phyloP scores from a whole-genome alignment of 1,140 invertebrate species.

The Sesamia nonagrioides region DNA sequence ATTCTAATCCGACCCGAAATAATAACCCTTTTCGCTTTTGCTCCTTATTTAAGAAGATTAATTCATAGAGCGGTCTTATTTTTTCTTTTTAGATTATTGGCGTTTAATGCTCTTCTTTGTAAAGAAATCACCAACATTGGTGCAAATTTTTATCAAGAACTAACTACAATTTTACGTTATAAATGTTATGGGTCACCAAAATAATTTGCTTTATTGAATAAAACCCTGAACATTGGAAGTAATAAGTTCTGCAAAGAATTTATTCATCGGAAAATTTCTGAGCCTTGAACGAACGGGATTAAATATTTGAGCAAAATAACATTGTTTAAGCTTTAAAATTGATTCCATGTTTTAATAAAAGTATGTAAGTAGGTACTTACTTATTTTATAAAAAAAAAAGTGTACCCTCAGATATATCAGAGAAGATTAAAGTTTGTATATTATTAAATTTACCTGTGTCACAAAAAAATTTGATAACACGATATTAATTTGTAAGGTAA shows the following conservation, averaged over 20 bases:
- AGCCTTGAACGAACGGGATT: constrained; percentile 27
- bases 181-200: constrained; percentile 17
- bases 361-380: not conserved
- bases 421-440: not conserved
- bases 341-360: constrained; percentile 18
- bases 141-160: not conserved
- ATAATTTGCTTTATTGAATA: constrained; percentile 34
- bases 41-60: not conserved
- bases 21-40: not conserved
- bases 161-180: constrained; percentile 6
- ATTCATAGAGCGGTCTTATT: not conserved
- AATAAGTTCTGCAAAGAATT: constrained; percentile 36
- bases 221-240: constrained; percentile 35
- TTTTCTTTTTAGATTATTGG: not conserved
- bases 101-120: too few species aligned
- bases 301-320: constrained; percentile 33
- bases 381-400: not conserved
- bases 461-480: not conserved
- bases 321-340: constrained; percentile 33
- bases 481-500: not conserved
- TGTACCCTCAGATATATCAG: not conserved
- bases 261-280: constrained; percentile 21
- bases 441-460: not conserved
- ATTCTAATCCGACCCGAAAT: not conserved
- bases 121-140: not conserved